These are phyloP conservation scores for Cynopterus sphinx DNA, from an alignment of 2,797 vertebrate species.

Conservation along the genomic window DNA sequence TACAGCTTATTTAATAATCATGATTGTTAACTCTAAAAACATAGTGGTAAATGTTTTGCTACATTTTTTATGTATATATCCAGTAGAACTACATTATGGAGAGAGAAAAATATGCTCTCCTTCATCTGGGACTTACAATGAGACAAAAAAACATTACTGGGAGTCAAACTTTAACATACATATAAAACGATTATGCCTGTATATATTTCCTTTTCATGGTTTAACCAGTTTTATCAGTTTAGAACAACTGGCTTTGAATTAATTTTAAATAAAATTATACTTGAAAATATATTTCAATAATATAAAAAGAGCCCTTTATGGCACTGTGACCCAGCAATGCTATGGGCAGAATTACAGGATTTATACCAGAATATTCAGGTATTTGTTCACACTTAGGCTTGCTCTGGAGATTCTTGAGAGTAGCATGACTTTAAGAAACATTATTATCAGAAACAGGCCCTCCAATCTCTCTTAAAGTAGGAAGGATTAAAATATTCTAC, in stretches of 20 bases:
- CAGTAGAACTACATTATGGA: not conserved
- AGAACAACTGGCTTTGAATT: not conserved
- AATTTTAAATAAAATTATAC: conserved; percentile 22
- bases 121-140: not conserved
- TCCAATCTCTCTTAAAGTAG: not conserved
- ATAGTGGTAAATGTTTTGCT: not conserved
- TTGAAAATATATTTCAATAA: not conserved
- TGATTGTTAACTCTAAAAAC: not conserved
- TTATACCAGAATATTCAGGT: not conserved
- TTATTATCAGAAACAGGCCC: not conserved
- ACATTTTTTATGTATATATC: not conserved
- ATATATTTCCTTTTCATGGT: not conserved
- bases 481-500: not conserved
- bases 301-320: not conserved
- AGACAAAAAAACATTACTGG: not conserved
- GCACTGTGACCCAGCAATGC: not conserved
- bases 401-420: not conserved
- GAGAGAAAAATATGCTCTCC: not conserved
- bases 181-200: not conserved
- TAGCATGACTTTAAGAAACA: not conserved
- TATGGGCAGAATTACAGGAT: not conserved
- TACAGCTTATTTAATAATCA: not conserved
- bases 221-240: not conserved
- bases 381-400: not conserved
- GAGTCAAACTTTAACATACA: not conserved